Conservation (phyloP, 1,140 invertebrate genomes). For the Drosophila triauraria region DNA sequence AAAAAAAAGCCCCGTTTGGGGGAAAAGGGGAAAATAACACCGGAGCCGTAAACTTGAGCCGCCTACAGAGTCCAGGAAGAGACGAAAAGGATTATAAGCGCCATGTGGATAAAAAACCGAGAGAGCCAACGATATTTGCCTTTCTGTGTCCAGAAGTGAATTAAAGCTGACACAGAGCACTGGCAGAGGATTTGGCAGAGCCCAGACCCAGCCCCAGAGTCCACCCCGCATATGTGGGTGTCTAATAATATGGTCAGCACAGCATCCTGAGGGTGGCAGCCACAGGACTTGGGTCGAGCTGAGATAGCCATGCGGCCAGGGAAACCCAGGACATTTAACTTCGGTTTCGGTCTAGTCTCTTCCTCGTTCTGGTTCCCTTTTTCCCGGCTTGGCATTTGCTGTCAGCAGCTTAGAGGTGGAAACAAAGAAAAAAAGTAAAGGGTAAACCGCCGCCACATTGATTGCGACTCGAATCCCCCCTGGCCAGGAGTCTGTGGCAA, state of each 20-base stretch:
- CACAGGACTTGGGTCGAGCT: conserved; percentile 29
- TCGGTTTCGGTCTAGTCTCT: conserved; percentile 38
- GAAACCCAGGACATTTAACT: conserved; percentile 61
- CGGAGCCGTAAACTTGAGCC: conserved; percentile 64
- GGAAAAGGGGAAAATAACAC: conserved; percentile 37
- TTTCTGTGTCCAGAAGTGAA: conserved; percentile 49
- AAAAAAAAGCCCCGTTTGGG: conserved; percentile 12
- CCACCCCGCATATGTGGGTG: conserved; percentile 46
- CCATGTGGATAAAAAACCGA: conserved; percentile 46
- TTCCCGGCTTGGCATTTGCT: conserved; percentile 22
- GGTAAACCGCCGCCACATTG: conserved; percentile 54
- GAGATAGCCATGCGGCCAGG: conserved; percentile 31
- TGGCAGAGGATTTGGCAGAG: conserved; percentile 15
- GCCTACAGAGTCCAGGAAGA: conserved; percentile 34
- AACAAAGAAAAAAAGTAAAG: conserved; percentile 1
- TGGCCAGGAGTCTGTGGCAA: conserved; percentile 28
- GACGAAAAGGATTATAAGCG: conserved; percentile 72
- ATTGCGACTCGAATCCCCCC: conserved; percentile 29
- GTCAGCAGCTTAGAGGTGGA: conserved; percentile 47
- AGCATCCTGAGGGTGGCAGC: conserved; percentile 24
- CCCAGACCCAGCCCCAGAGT: neutral
- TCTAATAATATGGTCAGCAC: conserved; percentile 55
- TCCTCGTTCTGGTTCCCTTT: neutral
- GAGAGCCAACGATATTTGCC: conserved; percentile 36
- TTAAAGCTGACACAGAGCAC: conserved; percentile 48